Conservation (phyloP, 2,797 vertebrate species). For the Natrix natrix region DNA sequence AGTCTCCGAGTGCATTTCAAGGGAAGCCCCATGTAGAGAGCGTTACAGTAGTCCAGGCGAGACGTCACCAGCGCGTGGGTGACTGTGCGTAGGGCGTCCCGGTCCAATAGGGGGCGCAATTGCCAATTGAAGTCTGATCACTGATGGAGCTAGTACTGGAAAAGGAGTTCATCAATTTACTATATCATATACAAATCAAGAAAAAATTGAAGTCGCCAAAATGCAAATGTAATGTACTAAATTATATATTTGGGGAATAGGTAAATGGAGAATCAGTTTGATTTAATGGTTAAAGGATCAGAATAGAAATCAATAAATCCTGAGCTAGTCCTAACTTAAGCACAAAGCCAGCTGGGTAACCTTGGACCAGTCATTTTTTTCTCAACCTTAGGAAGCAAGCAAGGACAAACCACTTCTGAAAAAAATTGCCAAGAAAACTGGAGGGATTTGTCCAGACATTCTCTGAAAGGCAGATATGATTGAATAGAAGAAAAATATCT, state of each 20-base stretch:
- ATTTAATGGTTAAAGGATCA: neutral
- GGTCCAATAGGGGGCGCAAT: too few relatives aligned
- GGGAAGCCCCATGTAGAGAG: too few relatives aligned
- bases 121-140: neutral
- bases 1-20: too few relatives aligned
- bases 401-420: neutral
- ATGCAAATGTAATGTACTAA: neutral
- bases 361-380: neutral
- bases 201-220: neutral
- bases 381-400: neutral
- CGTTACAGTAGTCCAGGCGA: too few relatives aligned
- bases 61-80: too few relatives aligned
- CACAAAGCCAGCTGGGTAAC: neutral
- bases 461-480: too few relatives aligned
- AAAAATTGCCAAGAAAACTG: too few relatives aligned
- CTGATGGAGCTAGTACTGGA: neutral
- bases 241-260: neutral
- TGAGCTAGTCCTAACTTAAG: neutral
- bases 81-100: too few relatives aligned
- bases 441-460: too few relatives aligned
- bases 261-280: neutral
- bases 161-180: neutral
- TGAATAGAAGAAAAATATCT: neutral
- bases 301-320: neutral
- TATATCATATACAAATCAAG: neutral